Percentiles rank a stretch among this genome's conserved stretches.
Conservation (phyloP, 2,797 vertebrate species). For the Peromyscus attwateri region DNA sequence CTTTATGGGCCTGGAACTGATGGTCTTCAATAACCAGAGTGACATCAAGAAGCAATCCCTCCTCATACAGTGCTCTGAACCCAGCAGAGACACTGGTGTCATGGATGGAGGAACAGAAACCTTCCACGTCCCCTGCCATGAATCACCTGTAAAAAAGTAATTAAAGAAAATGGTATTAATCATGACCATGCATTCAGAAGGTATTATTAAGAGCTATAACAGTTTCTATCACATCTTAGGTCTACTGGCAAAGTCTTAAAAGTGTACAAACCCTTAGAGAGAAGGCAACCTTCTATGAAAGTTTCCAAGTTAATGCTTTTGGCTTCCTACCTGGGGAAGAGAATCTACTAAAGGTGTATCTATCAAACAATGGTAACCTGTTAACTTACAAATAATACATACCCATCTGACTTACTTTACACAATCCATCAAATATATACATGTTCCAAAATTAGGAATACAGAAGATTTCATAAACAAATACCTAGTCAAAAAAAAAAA, state of each 20-base stretch:
- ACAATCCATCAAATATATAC: conserved; percentile 67
- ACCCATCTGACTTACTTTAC: conserved; percentile 54
- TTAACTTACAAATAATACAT: conserved; percentile 61
- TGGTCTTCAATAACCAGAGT: conserved; percentile 97
- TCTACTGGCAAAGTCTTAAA: conserved; percentile 56
- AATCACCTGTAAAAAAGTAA: conserved; percentile 92
- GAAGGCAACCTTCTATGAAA: conserved; percentile 47
- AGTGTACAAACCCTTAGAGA: conserved; percentile 61
- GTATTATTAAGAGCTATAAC: conserved; percentile 76
- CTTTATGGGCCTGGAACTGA: conserved; percentile 99
- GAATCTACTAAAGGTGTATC: conserved; percentile 60
- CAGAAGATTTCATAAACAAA: conserved; percentile 50
- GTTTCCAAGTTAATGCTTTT: conserved; percentile 62
- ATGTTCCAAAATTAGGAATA: conserved; percentile 63
- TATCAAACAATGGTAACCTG: conserved; percentile 66
- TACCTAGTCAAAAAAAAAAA: conserved; percentile 29
- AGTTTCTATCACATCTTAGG: conserved; percentile 73
- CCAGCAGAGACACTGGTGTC: conserved; percentile 99
- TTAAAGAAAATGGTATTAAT: conserved; percentile 85
- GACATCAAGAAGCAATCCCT: conserved; percentile 98
- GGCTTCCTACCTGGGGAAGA: conserved; percentile 44
- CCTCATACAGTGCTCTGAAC: conserved; percentile 98
- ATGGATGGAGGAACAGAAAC: conserved; percentile 99
- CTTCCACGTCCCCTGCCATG: conserved; percentile 99
- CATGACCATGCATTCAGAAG: conserved; percentile 82